Conservation (phyloP, 53 echinoderm and acorn worm genomes). For the Mesocentrotus franciscanus region DNA sequence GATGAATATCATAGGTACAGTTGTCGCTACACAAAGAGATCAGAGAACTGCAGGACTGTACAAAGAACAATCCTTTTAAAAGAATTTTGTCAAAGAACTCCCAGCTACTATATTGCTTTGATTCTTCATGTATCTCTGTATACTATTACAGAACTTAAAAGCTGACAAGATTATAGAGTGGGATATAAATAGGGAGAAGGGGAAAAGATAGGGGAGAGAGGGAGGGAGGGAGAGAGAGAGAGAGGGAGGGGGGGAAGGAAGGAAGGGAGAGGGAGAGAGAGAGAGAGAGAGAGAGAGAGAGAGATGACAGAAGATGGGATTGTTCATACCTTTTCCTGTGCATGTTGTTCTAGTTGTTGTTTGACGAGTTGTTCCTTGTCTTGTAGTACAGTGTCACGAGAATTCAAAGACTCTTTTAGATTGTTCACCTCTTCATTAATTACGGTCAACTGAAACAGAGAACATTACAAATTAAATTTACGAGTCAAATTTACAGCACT, state of each 20-base stretch:
- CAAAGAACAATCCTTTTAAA: neutral
- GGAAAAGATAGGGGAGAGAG: neutral
- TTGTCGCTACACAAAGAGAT: no score
- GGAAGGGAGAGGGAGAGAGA: neutral
- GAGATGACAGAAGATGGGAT: neutral
- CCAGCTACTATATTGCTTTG: neutral
- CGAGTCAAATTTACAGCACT: no score
- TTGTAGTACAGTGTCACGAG: slow-evolving; percentile 38
- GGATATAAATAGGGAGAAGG: neutral
- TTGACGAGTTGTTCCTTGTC: slow-evolving; percentile 67
- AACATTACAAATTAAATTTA: neutral
- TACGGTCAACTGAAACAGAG: slow-evolving; percentile 37
- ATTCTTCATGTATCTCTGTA: neutral
- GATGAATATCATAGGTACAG: neutral
- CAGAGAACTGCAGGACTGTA: neutral
- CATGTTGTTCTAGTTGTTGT: slow-evolving; percentile 58
- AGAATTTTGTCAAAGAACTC: neutral
- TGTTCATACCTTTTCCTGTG: slow-evolving; percentile 14
- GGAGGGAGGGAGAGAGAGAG: neutral
- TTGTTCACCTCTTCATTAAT: slow-evolving; percentile 64
- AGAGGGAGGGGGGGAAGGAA: neutral
- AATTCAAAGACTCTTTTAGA: slow-evolving; percentile 64
- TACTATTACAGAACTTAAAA: neutral
- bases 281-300: neutral
- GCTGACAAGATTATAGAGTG: no score